Evolutionary conservation across 2,888 invertebrate species (phyloP).

Genomic region (Hypena proboscidalis): DNA sequence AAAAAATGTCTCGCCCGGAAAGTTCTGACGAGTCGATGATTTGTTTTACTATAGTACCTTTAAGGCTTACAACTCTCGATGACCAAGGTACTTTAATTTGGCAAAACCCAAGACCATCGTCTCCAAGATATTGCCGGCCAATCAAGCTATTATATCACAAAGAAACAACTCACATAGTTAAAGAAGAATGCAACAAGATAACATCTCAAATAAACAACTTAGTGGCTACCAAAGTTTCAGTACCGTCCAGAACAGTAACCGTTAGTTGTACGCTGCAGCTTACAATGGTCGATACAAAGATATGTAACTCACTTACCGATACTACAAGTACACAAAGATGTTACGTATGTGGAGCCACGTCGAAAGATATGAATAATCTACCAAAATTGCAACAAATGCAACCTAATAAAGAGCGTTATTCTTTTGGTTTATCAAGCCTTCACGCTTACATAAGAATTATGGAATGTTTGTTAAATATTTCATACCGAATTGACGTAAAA

Average conservation of each 20-base stretch:
- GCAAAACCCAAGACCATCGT: slow-evolving; percentile 46
- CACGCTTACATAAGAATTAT: slow-evolving; percentile 35
- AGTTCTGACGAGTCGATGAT: slow-evolving; percentile 5
- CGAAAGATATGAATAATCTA: slow-evolving; percentile 28
- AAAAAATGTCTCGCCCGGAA: neutral
- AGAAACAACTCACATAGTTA: slow-evolving; percentile 19
- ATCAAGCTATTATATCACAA: slow-evolving; percentile 34
- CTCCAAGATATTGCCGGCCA: slow-evolving; percentile 38
- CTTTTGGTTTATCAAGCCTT: slow-evolving; percentile 30
- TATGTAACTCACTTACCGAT: slow-evolving; percentile 51
- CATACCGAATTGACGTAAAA: too few relatives aligned
- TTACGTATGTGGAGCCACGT: slow-evolving; percentile 35
- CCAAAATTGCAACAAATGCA: slow-evolving; percentile 6
- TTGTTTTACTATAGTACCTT: slow-evolving; percentile 17
- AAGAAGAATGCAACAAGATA: slow-evolving; percentile 11
- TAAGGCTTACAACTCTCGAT: slow-evolving; percentile 13
- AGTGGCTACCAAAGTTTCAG: slow-evolving; percentile 6
- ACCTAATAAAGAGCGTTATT: slow-evolving; percentile 11
- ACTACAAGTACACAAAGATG: slow-evolving; percentile 47
- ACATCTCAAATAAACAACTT: slow-evolving; percentile 14
- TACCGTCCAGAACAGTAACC: slow-evolving; percentile 19
- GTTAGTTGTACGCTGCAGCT: slow-evolving; percentile 34
- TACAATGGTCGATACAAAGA: slow-evolving; percentile 52
- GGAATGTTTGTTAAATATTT: too few relatives aligned
- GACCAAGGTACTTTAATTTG: slow-evolving; percentile 35